Base-by-base conservation (phyloP, 2,113 vertebrate genomes). In the Mohoua ochrocephala region DNA sequence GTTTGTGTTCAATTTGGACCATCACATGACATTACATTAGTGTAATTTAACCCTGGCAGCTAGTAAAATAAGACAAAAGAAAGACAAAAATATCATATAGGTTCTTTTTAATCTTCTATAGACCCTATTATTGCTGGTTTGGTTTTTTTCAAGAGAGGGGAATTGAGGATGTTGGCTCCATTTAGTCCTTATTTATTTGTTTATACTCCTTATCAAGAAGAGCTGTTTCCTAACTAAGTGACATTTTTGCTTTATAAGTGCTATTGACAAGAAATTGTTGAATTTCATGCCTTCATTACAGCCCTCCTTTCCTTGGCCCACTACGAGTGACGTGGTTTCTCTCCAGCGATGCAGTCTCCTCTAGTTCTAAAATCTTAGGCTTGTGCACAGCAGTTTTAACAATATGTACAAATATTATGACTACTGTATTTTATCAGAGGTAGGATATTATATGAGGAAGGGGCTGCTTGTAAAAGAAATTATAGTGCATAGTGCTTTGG, bases 401-500 rank as follows among this genome's bases (percentile, higher is more conserved):
- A 96, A 86, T 89, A 93, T 76, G 91, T 96, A 85, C 84, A 87
- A 84, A 64, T 93, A 91, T 98, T 97, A 98, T 84, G 92, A 96
- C 77, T 86, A 88, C 64, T 96, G 94, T 98, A 96, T 97, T 98
- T 98, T 97, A 95, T 90, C 95, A 95, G 90, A 95, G 92, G 84
- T 93, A 93, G 93, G 77, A 84, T 86, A 78, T 96, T 95, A 87
- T 67, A 57, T 93, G 89, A 70, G 60, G 71, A 97, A 94, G 28
- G 61, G 78, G 54, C 90, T 96, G 94, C 93, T 97, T 97, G 87
- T 98, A 96, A 97, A 97, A 97, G 73, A 97, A 96, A 97, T 96
- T 97, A 91, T 82, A 96, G 84, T 88, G 67, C 84, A 59, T 47
- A 77, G 82, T 95, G 87, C 74, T 95, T 97, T 95, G 53, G 16